Conservation (phyloP, 2,888 invertebrate species). For the Eupithecia dodoneata region DNA sequence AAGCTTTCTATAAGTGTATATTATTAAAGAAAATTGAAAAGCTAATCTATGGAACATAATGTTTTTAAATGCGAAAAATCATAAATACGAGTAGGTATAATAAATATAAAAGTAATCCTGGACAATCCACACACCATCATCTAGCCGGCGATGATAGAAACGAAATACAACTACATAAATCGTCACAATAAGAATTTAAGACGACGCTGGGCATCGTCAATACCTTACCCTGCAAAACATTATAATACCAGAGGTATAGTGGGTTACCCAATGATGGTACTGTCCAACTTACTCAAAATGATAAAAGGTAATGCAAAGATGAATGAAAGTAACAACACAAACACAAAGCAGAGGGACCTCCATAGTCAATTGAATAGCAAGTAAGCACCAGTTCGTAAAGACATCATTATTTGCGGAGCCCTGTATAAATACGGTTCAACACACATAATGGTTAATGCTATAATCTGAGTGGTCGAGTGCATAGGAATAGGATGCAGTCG, state of each 20-base stretch:
- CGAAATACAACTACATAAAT: not conserved
- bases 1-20: not conserved
- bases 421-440: constrained; percentile 32
- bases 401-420: constrained; percentile 33
- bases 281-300: not conserved
- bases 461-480: constrained; percentile 34
- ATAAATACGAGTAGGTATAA: not conserved
- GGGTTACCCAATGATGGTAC: not conserved
- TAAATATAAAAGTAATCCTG: not conserved
- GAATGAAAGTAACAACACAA: constrained; percentile 21
- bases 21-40: not conserved
- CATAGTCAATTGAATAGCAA: constrained; percentile 15
- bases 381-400: constrained; percentile 23
- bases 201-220: not conserved
- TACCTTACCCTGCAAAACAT: not conserved
- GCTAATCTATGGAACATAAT: not conserved
- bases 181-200: not conserved
- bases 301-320: not conserved
- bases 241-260: not conserved
- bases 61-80: not conserved
- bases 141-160: not conserved
- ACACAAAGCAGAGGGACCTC: constrained; percentile 8
- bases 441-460: constrained; percentile 22
- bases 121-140: too few relatives aligned
- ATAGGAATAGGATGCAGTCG: constrained; percentile 23